Evolutionary conservation across 2,113 vertebrate species (phyloP), one percentile per base, ranked within the genome.

Genomic region (Platysternon megacephalum): DNA sequence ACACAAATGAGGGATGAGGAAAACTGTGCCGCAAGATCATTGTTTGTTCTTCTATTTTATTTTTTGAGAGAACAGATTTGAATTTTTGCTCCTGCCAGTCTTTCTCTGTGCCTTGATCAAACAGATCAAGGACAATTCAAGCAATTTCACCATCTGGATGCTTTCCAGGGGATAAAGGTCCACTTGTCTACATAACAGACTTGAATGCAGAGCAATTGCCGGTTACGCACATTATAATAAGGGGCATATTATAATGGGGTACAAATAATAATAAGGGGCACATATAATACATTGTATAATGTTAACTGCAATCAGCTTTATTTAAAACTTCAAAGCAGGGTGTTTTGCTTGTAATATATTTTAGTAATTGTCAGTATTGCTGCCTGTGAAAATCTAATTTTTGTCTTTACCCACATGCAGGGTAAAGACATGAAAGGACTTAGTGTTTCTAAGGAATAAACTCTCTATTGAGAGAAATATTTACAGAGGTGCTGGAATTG

Each of bases 291-390:
- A 91, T 79, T 10, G 93, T 3, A 2, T 61, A 94, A 55, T 85
- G 49, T 86, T 91, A 49, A 35, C 58, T 89, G 7, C 44, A 72
- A 58, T 52, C 96, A 91, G 76, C 76, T 94, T 65, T 87, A 22
- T 55, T 94, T 91, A 95, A 86, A 74, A 10, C 90, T 53, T 79
- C 8, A 0, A 32, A 79, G 58, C 11, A 42, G 61, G 78, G 56
- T 85, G 82, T 65, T 92, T 89, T 74, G 82, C 76, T 90, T 90
- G 88, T 13, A 51, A 80, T 84, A 21, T 13, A 29, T 88, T 93
- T 88, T 80, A 83, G 21, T n/a, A 81, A 79, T 87, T 94, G 91
- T 46, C 93, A 96, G 88, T 61, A 81, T 6, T 55, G 56, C 93
- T 88, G 88, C 86, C 0, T 11, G 9, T 4, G 44, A 65, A 87